These are phyloP conservation scores for Melieria picta DNA, from an alignment of 2,888 invertebrate genomes.

Conservation along the genomic window DNA sequence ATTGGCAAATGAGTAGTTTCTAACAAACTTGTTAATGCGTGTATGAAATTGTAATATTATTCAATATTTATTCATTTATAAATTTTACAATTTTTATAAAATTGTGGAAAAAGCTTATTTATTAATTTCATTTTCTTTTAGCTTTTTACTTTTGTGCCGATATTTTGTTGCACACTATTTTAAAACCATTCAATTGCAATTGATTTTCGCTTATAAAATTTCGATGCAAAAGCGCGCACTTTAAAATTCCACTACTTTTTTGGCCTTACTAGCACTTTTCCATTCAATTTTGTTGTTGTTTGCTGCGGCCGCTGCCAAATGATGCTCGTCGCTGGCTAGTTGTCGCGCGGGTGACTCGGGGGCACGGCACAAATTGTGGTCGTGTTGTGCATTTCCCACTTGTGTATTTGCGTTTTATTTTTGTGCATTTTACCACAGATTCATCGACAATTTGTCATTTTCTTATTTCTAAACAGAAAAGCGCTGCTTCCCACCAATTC, in stretches of 20 bases:
- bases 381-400: slow-evolving; percentile 36
- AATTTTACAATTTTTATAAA: not conserved
- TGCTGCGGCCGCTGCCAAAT: slow-evolving; percentile 3
- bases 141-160: slow-evolving; percentile 17
- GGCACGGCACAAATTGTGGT: slow-evolving; percentile 2
- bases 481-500: slow-evolving; percentile 7
- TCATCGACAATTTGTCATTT: slow-evolving; percentile 47
- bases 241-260: not conserved
- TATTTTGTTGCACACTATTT: not conserved
- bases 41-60: no score
- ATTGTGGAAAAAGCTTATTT: not conserved
- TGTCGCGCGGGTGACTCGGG: not conserved
- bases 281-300: slow-evolving; percentile 30
- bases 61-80: not conserved
- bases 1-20: no score
- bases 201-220: no score
- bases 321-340: not conserved
- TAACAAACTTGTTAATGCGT: no score
- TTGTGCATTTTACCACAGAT: slow-evolving; percentile 39
- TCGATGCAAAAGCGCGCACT: no score
- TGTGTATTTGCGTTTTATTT: slow-evolving; percentile 35
- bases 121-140: slow-evolving; percentile 9
- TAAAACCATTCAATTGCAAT: not conserved
- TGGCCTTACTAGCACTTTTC: slow-evolving; percentile 14
- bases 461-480: slow-evolving; percentile 48